A percentile compares a stretch with the other conserved stretches of the same genome.
phyloP scores from a whole-genome alignment of 2,113 vertebrate species.

The Dolichallabes microphthalmus region DNA sequence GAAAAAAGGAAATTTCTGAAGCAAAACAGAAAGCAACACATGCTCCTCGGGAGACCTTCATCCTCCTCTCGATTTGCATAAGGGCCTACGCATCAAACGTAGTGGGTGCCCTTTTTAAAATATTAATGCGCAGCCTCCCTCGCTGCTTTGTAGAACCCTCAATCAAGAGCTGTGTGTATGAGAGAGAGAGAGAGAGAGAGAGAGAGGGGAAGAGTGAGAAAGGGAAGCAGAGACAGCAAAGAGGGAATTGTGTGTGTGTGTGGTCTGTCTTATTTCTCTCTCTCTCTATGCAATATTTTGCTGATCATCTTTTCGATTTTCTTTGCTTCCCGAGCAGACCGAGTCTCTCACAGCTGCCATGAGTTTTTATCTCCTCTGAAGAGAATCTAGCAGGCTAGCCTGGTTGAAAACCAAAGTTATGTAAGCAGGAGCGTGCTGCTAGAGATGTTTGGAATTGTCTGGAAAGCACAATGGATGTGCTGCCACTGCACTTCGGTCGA shows the following conservation, averaged over 20 bases:
- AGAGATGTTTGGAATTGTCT: conserved; percentile 58
- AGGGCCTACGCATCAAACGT: conserved; percentile 92
- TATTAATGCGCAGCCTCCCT: conserved; percentile 88
- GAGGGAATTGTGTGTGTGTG: conserved; percentile 61
- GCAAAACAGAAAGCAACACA: conserved; percentile 82
- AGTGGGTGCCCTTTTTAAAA: conserved; percentile 90
- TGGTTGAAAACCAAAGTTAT: conserved; percentile 58
- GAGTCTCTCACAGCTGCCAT: conserved; percentile 52
- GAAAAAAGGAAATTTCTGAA: conserved; percentile 71
- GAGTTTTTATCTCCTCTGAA: conserved; percentile 57
- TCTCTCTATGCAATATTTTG: conserved; percentile 36
- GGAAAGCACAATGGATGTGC: conserved; percentile 46
- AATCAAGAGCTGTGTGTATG: conserved; percentile 77
- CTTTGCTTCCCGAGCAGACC: conserved; percentile 55
- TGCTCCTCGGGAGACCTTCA: conserved; percentile 81
- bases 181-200: conserved; percentile 73
- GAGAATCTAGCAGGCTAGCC: conserved; percentile 61
- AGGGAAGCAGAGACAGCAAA: conserved; percentile 65
- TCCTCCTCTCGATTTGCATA: conserved; percentile 89
- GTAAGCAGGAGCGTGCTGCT: conserved; percentile 58
- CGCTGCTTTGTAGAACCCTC: conserved; percentile 83
- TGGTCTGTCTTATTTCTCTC: conserved; percentile 62
- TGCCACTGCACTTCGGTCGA: conserved; percentile 51
- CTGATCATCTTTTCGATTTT: conserved; percentile 59
- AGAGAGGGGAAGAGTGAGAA: conserved; percentile 65